phyloP scores from a whole-genome alignment of 2,797 vertebrate species.

The Parambassis ranga region DNA sequence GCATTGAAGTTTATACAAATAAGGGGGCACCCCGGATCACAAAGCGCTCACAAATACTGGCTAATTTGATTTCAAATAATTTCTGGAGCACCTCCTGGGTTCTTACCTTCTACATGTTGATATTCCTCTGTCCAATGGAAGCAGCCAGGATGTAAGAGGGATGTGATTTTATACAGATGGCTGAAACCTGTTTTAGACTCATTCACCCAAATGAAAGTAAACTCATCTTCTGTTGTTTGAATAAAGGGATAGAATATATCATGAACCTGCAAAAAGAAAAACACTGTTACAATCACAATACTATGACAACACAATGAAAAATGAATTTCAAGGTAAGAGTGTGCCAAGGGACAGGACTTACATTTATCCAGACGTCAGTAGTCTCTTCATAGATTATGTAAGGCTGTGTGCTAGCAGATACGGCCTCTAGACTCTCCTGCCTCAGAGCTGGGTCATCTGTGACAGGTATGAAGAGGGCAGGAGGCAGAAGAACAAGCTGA shows the following conservation, averaged over 20 bases:
- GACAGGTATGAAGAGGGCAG: constrained; percentile 88
- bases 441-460: constrained; percentile 84
- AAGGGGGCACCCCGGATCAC: no score
- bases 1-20: no score
- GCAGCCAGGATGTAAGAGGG: constrained; percentile 75
- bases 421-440: constrained; percentile 82
- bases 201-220: constrained; percentile 87
- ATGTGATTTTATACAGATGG: constrained; percentile 89
- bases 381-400: constrained; percentile 93
- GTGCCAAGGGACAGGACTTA: constrained; percentile 8
- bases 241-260: constrained; percentile 92
- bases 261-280: constrained; percentile 80
- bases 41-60: no score
- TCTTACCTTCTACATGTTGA: constrained; percentile 67
- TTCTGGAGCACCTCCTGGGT: neutral
- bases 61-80: neutral
- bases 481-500: constrained; percentile 90
- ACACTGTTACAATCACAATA: neutral
- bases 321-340: neutral
- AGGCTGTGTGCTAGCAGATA: constrained; percentile 87
- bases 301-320: neutral
- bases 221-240: constrained; percentile 84
- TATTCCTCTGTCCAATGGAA: constrained; percentile 81
- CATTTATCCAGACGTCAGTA: constrained; percentile 81
- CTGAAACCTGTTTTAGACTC: constrained; percentile 92